Evolutionary conservation across 2,888 invertebrate species (phyloP).

Genomic region (Sesia apiformis): DNA sequence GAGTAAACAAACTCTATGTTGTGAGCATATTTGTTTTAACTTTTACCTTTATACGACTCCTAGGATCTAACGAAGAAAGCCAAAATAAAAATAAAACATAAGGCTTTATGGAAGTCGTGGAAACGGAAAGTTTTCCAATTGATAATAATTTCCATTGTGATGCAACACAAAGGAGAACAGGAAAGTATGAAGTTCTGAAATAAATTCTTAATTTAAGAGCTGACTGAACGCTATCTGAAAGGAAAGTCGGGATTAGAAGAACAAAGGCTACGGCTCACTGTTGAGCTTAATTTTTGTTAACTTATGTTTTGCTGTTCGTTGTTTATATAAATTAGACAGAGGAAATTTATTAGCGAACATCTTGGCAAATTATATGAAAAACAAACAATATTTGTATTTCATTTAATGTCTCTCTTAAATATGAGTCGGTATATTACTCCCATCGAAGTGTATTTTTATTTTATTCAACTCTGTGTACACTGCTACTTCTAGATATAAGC

Average conservation of each 20-base stretch:
- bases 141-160: constrained; percentile 70
- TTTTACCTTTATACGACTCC: constrained; percentile 8
- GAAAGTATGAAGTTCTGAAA: constrained; percentile 67
- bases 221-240: constrained; percentile 65
- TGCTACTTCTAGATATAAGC: no score
- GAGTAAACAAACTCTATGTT: no score
- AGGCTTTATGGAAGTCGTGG: constrained; percentile 52
- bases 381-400: no score
- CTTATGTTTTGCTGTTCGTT: constrained; percentile 45
- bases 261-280: constrained; percentile 49
- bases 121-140: constrained; percentile 66
- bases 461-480: no score
- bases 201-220: constrained; percentile 70
- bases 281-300: constrained; percentile 48
- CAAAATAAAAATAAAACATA: constrained; percentile 56
- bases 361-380: no score
- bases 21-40: constrained; percentile 1
- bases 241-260: constrained; percentile 63
- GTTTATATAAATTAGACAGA: constrained; percentile 25
- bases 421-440: no score
- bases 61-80: constrained; percentile 35
- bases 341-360: no score
- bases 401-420: no score
- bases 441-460: no score
- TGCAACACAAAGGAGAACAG: constrained; percentile 63